phyloP scores from a whole-genome alignment of 2,113 vertebrate genomes.

The Neotragus pygmaeus region DNA sequence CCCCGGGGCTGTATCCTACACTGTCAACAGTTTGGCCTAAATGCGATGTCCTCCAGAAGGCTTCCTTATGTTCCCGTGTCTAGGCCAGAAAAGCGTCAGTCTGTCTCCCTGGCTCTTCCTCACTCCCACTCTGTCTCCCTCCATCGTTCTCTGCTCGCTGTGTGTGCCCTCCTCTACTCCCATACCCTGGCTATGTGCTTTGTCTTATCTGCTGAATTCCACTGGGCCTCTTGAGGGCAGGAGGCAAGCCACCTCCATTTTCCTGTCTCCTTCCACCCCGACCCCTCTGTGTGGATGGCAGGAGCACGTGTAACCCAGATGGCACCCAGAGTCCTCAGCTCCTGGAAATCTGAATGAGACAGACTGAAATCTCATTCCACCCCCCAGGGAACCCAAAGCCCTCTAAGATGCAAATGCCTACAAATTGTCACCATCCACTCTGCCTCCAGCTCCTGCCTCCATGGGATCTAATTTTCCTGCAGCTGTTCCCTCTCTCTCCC shows the following conservation, averaged over 20 bases:
- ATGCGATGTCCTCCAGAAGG: neutral
- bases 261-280: neutral
- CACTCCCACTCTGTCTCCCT: neutral
- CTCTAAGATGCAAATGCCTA: neutral
- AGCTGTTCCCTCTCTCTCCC: neutral
- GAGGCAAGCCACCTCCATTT: fast-evolving
- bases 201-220: neutral
- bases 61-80: neutral
- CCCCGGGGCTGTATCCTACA: neutral
- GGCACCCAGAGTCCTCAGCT: neutral
- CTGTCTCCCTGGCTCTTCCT: neutral
- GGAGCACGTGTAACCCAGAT: neutral
- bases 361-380: neutral
- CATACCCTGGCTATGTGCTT: neutral
- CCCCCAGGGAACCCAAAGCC: neutral
- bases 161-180: neutral
- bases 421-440: neutral
- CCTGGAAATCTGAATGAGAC: neutral
- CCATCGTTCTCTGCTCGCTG: neutral
- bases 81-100: neutral
- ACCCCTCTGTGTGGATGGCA: neutral
- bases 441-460: neutral
- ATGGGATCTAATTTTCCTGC: neutral
- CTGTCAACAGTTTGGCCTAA: neutral
- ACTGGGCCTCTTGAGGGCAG: neutral